phyloP scores from a whole-genome alignment of 2,797 vertebrate species.

The Aldrovandia affinis region DNA sequence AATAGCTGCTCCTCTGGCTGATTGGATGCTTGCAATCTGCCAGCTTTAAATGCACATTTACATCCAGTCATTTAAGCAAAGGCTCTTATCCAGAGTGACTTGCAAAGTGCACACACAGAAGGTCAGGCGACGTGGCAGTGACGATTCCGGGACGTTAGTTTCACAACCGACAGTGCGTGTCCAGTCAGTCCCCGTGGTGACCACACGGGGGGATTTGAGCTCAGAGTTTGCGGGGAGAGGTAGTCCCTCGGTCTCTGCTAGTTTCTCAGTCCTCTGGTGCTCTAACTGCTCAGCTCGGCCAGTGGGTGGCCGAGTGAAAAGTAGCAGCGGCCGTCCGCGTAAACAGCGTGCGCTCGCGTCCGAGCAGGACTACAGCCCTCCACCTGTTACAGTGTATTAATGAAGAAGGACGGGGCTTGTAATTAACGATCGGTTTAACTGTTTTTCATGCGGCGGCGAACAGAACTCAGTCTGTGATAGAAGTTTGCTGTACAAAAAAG shows the following conservation, averaged over 20 bases:
- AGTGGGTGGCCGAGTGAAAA: neutral
- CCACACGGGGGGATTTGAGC: too few species aligned
- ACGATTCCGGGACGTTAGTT: too few species aligned
- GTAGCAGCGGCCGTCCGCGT: neutral
- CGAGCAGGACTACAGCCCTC: neutral
- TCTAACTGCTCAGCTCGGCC: neutral
- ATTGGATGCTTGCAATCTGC: too few species aligned
- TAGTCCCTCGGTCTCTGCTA: neutral
- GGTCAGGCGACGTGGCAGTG: too few species aligned
- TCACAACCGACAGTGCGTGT: too few species aligned
- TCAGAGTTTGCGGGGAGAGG: too few species aligned
- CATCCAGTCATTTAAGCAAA: too few species aligned
- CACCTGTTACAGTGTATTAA: neutral
- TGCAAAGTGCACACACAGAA: too few species aligned
- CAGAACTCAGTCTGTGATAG: neutral
- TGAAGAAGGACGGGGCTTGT: neutral
- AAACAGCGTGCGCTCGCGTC: neutral
- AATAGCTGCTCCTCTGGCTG: neutral
- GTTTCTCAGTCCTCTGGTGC: neutral
- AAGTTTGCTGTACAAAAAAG: neutral
- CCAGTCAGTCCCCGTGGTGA: too few species aligned
- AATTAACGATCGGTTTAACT: neutral
- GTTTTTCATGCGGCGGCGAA: neutral
- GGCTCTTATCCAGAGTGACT: too few species aligned
- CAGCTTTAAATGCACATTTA: too few species aligned